phyloP scores from a whole-genome alignment of 2,888 invertebrate genomes.

The Ichneumoninae sp. region DNA sequence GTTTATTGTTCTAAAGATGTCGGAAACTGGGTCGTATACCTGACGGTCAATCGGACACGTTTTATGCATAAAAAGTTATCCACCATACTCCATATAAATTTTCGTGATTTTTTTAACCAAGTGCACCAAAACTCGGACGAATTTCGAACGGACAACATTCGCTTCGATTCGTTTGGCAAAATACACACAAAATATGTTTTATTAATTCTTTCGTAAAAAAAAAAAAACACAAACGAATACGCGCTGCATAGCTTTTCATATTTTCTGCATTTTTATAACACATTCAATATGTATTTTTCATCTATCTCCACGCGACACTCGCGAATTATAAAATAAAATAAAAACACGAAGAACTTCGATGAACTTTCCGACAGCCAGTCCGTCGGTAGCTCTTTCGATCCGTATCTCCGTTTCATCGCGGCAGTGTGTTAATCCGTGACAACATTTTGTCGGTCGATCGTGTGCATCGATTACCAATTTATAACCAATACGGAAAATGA shows the following conservation, averaged over 20 bases:
- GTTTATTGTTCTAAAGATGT: too few relatives aligned
- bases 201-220: not conserved
- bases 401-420: not conserved
- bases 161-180: not conserved
- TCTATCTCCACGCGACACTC: not conserved
- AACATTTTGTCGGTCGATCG: slow-evolving; percentile 15
- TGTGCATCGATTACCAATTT: slow-evolving; percentile 52
- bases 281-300: not conserved
- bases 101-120: not conserved
- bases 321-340: not conserved
- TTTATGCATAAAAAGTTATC: too few relatives aligned
- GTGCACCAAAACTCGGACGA: not conserved
- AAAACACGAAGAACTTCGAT: not conserved
- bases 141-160: not conserved
- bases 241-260: not conserved
- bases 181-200: not conserved
- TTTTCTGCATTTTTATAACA: not conserved
- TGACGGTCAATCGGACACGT: too few relatives aligned
- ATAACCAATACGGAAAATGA: slow-evolving; percentile 43
- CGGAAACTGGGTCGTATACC: too few relatives aligned
- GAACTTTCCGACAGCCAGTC: slow-evolving; percentile 18
- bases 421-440: slow-evolving; percentile 11
- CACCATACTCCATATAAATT: too few relatives aligned
- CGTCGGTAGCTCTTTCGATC: not conserved
- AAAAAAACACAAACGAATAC: not conserved